These are phyloP conservation scores for Elymnias hypermnestra DNA, from an alignment of 1,140 invertebrate species.

Conservation along the genomic window DNA sequence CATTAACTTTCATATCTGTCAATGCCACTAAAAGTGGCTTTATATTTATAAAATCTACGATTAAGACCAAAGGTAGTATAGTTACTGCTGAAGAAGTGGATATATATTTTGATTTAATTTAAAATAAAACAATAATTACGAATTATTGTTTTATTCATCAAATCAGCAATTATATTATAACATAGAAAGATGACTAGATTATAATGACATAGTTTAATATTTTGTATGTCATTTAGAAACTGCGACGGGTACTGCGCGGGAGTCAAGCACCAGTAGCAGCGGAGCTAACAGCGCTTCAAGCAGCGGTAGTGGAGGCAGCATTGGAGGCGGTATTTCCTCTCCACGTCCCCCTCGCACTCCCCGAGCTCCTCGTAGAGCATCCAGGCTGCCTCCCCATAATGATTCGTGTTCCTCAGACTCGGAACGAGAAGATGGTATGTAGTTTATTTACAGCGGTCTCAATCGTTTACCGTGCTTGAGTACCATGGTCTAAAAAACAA, in stretches of 20 bases:
- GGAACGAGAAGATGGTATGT: constrained; percentile 82
- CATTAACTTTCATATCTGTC: not conserved
- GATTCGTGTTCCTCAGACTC: constrained; percentile 86
- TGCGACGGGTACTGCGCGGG: constrained; percentile 21
- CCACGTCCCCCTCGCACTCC: constrained; percentile 28
- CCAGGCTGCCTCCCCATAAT: constrained; percentile 14
- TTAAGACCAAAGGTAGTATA: too few species aligned
- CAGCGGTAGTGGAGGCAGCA: constrained; percentile 27
- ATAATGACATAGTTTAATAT: too few species aligned
- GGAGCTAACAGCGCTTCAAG: constrained; percentile 43
- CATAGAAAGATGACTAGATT: too few species aligned
- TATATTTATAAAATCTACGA: too few species aligned
- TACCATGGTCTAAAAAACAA: not conserved
- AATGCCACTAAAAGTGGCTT: not conserved
- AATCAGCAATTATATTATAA: too few species aligned
- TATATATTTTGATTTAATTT: too few species aligned
- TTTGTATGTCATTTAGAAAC: too few species aligned
- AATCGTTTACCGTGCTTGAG: not conserved
- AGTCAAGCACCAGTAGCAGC: constrained; percentile 53
- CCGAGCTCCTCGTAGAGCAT: constrained; percentile 14
- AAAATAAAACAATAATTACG: too few species aligned
- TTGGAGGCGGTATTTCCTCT: constrained; percentile 14
- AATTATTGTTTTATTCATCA: too few species aligned
- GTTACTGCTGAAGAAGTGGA: too few species aligned
- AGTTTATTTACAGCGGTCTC: not conserved